Base-by-base conservation (phyloP, 1,140 invertebrate species). In the Drosophila yakuba region DNA sequence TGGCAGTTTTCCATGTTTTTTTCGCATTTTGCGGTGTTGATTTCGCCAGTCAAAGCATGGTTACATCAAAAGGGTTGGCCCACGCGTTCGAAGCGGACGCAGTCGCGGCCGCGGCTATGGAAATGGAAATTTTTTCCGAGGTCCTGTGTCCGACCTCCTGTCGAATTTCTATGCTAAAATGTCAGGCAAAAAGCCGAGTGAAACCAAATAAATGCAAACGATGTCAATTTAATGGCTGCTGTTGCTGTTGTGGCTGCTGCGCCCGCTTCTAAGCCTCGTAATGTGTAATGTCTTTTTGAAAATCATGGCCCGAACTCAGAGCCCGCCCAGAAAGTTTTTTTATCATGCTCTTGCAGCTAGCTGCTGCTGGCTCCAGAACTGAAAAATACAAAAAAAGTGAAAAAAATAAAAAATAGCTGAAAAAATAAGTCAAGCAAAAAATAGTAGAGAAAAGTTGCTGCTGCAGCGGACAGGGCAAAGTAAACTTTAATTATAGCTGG, bases 161-260 rank as follows among this genome's bases (percentile, higher is more conserved):
- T 89, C 84, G 80, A 89, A 89, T 89, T 84, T 89, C 79, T 90
- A 89, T 89, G 80, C 80, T 76, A 89, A 89, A 89, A 88, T 86
- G 83, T 86, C 80, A 79, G 78, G 73, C 60, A 75, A 61, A 73
- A 75, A 66, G 45, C 52, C 32, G 66, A 80, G 64, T 89, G 77
- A 80, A 90, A 90, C 75, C 68, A 89, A 88, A 88, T 89, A 85
- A 88, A 85, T 68, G 78, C 83, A 85, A 85, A 86, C 81, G 83
- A 86, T 74, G 85, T 82, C 84, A 89, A 89, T 89, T 89, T 89
- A 89, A 89, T 89, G 79, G 69, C 59, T 72, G 81, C 84, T 72
- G 71, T 76, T 73, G 78, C 83, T 84, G 74, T 81, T 85, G 72
- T 57, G 74, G 71, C 64, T 57, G 39, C 66, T 67, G 67, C 41